Evolutionary conservation across 1,140 invertebrate species (phyloP), one percentile per base, ranked within the genome.

Genomic region (Drosophila elegans): DNA sequence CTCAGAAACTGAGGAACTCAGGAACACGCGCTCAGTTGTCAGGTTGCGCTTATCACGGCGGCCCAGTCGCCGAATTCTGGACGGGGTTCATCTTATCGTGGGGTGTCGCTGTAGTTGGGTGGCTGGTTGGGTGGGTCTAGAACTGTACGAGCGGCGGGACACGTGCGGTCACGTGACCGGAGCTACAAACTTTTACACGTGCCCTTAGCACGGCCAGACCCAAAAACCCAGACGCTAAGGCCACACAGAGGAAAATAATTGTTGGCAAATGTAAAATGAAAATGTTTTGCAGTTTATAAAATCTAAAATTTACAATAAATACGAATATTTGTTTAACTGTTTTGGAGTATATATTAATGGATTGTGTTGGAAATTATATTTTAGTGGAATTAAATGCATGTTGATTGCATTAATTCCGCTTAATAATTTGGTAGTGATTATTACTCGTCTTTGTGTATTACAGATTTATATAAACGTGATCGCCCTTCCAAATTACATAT

Each of bases 11-110:
- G 0, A 21, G 16, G 16, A 21, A 32, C 38, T 62, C 55, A 32
- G 42, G 16, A 34, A 25, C 55, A 51, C 71, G 72, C 62, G 66
- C 34, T n/a, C 42, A 48, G 80, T 85, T 79, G 78, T 67, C 74
- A 67, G 57, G 83, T 82, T 88, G 83, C 75, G 83, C 83, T 88
- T 88, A 88, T 88, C 83, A 69, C 79, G 73, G 84, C 83, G 79
- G 71, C 62, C 73, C 74, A 68, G 64, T 60, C 44, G 39, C 53
- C 39, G 34, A 12, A 11, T 11, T 21, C 11, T 12, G 11, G 36
- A 36, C 11, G 27, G 36, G 10, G 10, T 16, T 21, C 9, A 21
- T 5, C 56, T 64, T 64, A 61, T 62, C 61, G 32, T 34, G 62
- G 55, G 25, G 38, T 39, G 29, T 7, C 27, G 5, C 25, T 29